These are phyloP conservation scores for Dolichomitus sp. DNA, from an alignment of 2,888 invertebrate genomes.

Conservation along the genomic window DNA sequence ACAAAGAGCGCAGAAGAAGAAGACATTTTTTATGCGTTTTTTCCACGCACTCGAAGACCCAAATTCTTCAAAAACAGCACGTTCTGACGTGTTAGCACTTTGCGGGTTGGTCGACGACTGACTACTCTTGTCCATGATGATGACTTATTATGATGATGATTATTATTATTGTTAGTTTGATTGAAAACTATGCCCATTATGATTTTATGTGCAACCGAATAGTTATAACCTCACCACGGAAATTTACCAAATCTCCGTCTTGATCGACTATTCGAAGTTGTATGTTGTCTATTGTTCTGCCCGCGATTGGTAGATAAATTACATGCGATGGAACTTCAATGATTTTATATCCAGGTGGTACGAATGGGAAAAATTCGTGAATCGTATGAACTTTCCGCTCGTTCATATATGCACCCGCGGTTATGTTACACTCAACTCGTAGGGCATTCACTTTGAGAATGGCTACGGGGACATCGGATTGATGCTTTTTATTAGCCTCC, in stretches of 20 bases:
- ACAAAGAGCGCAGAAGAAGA: slow-evolving; percentile 34
- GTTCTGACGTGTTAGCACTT: slow-evolving; percentile 48
- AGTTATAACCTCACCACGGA: too few species aligned
- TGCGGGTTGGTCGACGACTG: slow-evolving; percentile 33
- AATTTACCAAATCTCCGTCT: slow-evolving; percentile 58
- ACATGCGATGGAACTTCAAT: neutral
- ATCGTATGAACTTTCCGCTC: neutral
- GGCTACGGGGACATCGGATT: slow-evolving; percentile 62
- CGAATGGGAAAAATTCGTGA: too few species aligned
- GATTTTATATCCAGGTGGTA: too few species aligned
- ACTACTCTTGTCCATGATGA: slow-evolving; percentile 7
- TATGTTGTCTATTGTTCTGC: slow-evolving; percentile 62
- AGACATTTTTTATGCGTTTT: too few species aligned
- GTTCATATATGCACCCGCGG: neutral
- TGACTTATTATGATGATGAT: slow-evolving; percentile 27
- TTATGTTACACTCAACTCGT: slow-evolving; percentile 61
- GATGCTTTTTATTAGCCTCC: slow-evolving; percentile 39
- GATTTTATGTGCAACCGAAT: slow-evolving; percentile 72
- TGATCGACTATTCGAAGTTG: slow-evolving; percentile 70
- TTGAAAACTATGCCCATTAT: slow-evolving; percentile 41
- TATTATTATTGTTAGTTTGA: slow-evolving; percentile 5
- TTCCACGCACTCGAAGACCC: slow-evolving; percentile 17
- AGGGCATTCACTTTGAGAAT: slow-evolving; percentile 69
- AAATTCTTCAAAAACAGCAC: slow-evolving; percentile 35
- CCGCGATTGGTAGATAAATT: neutral